Base-by-base conservation (phyloP, 2,113 vertebrate species). In the Ondatra zibethicus region DNA sequence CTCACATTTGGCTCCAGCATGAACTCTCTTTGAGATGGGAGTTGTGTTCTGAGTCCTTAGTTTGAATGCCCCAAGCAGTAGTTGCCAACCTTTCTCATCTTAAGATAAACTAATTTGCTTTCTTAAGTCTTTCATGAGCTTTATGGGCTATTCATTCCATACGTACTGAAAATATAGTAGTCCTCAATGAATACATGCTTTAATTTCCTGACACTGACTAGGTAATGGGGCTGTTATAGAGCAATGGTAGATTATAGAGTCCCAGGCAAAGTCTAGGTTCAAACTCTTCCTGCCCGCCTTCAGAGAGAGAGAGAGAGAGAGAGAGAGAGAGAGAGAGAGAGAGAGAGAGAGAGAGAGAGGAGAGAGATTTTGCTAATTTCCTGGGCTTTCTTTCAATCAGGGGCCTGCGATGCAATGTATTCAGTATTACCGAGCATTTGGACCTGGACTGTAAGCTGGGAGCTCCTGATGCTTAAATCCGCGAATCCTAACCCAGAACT, bases 31-130 rank as follows among this genome's bases (percentile, higher is more conserved):
- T 82, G 36, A 39, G 36, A n/a, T 39, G 80, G 58, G 12, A 63
- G 81, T 84, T 84, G 25, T 84, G 39, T 42, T 84, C 39, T 42
- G 13, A 63, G 80, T 84, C 16, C 0, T 25, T 42, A 27, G 81
- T 42, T 63, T 42, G 88, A 82, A 97, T 80, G 91, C 29, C 14
- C 13, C 61, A 65, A 97, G 29, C 55, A 96, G 63, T 92, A 36
- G 39, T 45, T 92, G 68, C 65, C 31, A 93, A 23, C 19, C 75
- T 90, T 94, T 85, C 47, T 45, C 5, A 10, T 33, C 75, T 86
- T 72, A 93, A 89, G 91, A 39, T n/a, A 39, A 87, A 55, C 70
- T 63, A 77, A 88, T 21, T 93, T 88, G 73, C 27, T 70, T 87
- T 96, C 55, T 88, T 92, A 58, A 89, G 11, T 80, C 39, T 95